These are phyloP conservation scores for Phenacoccus solenopsis DNA, from an alignment of 1,140 invertebrate species.

Conservation along the genomic window DNA sequence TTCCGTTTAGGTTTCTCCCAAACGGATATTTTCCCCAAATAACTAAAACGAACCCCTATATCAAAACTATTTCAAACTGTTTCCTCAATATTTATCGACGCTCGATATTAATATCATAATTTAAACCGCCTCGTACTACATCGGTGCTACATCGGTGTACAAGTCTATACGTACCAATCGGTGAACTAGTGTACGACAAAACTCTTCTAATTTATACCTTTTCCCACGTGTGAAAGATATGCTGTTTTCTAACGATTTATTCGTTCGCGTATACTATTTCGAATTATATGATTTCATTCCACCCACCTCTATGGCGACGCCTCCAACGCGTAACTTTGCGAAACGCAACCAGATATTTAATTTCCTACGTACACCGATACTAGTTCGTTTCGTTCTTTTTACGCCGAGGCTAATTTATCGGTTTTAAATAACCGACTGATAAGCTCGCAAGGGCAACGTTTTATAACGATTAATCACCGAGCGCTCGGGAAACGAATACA, in stretches of 20 bases:
- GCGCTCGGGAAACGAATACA: background rate
- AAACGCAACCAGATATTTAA: too few species aligned
- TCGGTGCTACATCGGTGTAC: too few species aligned
- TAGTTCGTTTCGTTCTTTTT: too few species aligned
- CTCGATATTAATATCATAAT: background rate
- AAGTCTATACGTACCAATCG: too few species aligned
- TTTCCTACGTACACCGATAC: too few species aligned
- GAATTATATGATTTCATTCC: background rate
- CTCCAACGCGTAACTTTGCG: too few species aligned
- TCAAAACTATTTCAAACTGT: background rate
- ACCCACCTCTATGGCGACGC: too few species aligned
- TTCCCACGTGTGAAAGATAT: background rate
- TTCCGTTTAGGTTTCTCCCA: background rate
- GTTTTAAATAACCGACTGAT: background rate
- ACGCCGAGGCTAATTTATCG: background rate
- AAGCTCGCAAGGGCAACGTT: background rate
- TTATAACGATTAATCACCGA: background rate
- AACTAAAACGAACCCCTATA: background rate
- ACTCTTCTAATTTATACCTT: slow-evolving; percentile 3
- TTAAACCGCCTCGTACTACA: background rate
- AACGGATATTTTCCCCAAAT: background rate
- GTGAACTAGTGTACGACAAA: background rate
- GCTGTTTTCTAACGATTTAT: background rate
- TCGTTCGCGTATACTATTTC: background rate
- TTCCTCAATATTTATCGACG: background rate